Percentiles rank a stretch among this genome's conserved stretches.
Conservation (phyloP, 2,113 vertebrate genomes). For the Ciconia boyciana region DNA sequence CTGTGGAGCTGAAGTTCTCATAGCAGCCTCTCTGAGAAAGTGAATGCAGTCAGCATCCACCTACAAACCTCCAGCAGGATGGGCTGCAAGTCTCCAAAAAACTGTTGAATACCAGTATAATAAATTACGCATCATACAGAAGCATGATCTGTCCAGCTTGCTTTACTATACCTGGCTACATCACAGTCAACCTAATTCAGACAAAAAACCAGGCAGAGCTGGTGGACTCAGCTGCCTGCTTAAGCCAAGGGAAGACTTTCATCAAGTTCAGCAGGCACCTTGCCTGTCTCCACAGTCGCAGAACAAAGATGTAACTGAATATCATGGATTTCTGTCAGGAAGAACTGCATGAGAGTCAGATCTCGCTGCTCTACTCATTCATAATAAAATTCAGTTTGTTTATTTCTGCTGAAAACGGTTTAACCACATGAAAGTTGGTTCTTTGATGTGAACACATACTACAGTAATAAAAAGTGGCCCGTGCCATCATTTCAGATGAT, state of each 20-base stretch:
- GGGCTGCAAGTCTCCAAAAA: not conserved
- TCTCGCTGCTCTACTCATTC: not conserved
- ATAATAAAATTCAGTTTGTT: not conserved
- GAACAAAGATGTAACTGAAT: not conserved
- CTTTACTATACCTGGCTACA: not conserved
- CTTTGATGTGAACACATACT: not conserved
- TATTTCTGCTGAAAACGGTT: constrained; percentile 22
- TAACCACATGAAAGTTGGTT: not conserved
- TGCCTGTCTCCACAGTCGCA: not conserved
- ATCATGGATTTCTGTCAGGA: not conserved
- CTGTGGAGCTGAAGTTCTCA: not conserved
- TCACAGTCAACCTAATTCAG: not conserved
- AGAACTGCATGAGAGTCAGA: not conserved
- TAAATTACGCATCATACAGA: not conserved
- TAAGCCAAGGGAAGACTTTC: not conserved
- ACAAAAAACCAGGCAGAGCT: not conserved
- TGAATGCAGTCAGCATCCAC: not conserved
- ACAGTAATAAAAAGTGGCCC: not conserved
- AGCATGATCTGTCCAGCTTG: not conserved
- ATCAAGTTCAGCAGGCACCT: not conserved
- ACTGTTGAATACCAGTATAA: not conserved
- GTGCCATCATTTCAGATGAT: not conserved
- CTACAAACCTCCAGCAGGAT: not conserved
- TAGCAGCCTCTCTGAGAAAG: not conserved
- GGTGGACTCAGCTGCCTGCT: not conserved